phyloP scores from a whole-genome alignment of 2,113 vertebrate species.

The Saiga tatarica region DNA sequence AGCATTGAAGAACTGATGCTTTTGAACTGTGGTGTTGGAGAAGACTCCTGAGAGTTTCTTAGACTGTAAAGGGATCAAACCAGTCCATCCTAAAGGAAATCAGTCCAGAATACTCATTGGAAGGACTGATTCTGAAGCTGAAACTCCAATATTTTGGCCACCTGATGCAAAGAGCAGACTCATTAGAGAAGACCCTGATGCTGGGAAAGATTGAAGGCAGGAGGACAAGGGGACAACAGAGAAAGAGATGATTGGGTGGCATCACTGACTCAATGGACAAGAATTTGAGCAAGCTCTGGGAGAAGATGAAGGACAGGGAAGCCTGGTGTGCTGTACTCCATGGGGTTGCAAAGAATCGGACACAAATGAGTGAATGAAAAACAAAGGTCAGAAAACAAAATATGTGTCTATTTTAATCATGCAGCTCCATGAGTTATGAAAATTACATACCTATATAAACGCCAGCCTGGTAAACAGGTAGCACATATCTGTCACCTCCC shows the following conservation, averaged over 20 bases:
- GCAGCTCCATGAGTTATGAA: background rate
- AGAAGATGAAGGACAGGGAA: background rate
- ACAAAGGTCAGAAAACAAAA: background rate
- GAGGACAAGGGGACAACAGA: background rate
- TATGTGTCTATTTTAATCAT: background rate
- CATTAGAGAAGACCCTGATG: background rate
- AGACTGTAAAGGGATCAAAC: background rate
- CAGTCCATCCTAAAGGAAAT: background rate
- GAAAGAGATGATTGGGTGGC: background rate
- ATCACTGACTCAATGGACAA: background rate
- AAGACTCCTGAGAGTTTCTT: background rate
- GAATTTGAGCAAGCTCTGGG: background rate
- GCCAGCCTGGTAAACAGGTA: background rate
- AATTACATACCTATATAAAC: background rate
- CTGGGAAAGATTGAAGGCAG: background rate
- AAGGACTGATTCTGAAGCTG: background rate
- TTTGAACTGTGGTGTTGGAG: background rate
- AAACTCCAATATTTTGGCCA: background rate
- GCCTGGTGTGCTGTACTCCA: background rate
- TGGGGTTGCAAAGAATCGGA: background rate
- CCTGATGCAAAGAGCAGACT: background rate
- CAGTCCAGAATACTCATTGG: background rate
- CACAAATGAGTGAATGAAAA: background rate
- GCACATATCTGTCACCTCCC: accelerated
- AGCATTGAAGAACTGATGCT: background rate